Evolutionary conservation across 2,888 invertebrate genomes (phyloP).

Genomic region (Rotaria sp.): DNA sequence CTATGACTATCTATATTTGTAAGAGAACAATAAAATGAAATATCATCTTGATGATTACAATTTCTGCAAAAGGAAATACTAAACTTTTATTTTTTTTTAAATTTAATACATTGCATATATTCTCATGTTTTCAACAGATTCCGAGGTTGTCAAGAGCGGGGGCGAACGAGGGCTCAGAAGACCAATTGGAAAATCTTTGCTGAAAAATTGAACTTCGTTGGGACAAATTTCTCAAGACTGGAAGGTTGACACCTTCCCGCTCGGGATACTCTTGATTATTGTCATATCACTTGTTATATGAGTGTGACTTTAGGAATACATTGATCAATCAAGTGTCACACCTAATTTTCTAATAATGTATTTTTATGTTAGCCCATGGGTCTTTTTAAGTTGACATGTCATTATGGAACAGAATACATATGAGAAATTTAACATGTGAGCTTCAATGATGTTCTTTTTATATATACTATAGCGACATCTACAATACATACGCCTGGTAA

Average conservation of each 20-base stretch:
- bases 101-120: no score
- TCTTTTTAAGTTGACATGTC: neutral
- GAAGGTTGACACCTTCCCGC: no score
- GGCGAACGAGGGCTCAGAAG: no score
- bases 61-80: neutral
- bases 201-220: no score
- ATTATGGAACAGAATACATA: neutral
- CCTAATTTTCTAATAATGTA: neutral
- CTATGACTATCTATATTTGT: neutral
- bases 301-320: neutral
- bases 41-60: neutral
- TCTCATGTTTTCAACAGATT: no score
- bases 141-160: no score
- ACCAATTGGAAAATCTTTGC: no score
- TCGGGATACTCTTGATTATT: no score
- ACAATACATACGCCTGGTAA: slow-evolving; percentile 82
- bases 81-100: no score
- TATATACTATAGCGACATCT: neutral
- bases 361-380: neutral
- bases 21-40: neutral
- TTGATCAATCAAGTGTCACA: neutral
- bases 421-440: neutral
- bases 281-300: neutral
- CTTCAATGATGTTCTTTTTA: neutral
- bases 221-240: no score